Percentiles rank a stretch among this genome's conserved stretches.
Conservation (phyloP, 2,888 invertebrate species). For the Phalera bucephala region DNA sequence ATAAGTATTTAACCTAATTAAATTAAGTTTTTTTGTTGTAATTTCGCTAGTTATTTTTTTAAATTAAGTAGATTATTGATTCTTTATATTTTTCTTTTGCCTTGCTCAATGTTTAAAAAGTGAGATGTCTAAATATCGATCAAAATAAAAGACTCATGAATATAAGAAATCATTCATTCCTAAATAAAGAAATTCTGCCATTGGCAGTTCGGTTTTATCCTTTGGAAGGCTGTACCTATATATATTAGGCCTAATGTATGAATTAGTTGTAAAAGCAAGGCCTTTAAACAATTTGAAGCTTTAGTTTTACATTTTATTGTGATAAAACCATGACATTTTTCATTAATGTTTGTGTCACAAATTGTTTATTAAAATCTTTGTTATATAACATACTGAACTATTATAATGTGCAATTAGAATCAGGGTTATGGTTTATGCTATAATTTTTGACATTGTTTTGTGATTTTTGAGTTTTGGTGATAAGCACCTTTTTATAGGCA, state of each 20-base stretch:
- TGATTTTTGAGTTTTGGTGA: conserved; percentile 19
- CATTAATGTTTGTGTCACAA: conserved; percentile 36
- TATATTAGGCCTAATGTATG: conserved; percentile 2
- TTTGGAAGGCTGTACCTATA: conserved; percentile 5
- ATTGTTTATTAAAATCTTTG: conserved; percentile 30
- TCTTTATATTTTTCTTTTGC: not conserved
- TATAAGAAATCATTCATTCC: not conserved
- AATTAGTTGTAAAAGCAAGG: conserved; percentile 5
- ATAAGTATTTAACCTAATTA: too few relatives aligned
- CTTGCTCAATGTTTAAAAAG: not conserved
- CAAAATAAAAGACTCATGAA: not conserved
- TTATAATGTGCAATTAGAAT: conserved; percentile 41
- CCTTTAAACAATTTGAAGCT: conserved; percentile 9
- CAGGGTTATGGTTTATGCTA: conserved; percentile 36
- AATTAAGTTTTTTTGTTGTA: not conserved
- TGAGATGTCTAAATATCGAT: not conserved
- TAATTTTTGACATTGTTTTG: conserved; percentile 17
- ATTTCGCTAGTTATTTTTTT: not conserved
- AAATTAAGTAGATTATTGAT: not conserved
- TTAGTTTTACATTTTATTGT: conserved; percentile 20
- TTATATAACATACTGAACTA: conserved; percentile 22
- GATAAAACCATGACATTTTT: conserved; percentile 41
- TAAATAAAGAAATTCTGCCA: not conserved
- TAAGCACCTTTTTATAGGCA: conserved; percentile 65
- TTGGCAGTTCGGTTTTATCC: not conserved